Conservation (phyloP, 2,888 invertebrate genomes). For the Anthophora plumipes region DNA sequence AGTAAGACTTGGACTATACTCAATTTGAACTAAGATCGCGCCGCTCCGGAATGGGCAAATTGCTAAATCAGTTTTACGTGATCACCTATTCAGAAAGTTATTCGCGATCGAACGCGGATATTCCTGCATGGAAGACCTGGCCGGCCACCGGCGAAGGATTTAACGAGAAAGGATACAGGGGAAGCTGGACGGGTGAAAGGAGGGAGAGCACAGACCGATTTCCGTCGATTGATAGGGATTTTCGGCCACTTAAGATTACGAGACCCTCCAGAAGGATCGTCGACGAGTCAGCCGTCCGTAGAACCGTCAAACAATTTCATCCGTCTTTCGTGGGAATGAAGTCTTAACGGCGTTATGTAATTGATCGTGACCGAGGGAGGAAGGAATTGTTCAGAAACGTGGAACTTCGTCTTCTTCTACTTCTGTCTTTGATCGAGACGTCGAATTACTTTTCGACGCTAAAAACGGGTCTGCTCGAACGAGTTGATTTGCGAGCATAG, state of each 20-base stretch:
- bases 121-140: conserved; percentile 47
- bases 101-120: conserved; percentile 77
- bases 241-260: conserved; percentile 45
- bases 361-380: conserved; percentile 1
- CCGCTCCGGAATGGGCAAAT: conserved; percentile 81
- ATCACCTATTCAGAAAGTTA: conserved; percentile 85
- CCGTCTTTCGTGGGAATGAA: conserved; percentile 7
- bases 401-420: too few species aligned
- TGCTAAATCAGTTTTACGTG: conserved; percentile 85
- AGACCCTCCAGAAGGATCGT: background rate
- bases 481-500: too few species aligned
- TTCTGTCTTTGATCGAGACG: background rate
- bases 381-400: conserved; percentile 6
- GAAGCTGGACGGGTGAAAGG: background rate
- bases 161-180: conserved; percentile 56
- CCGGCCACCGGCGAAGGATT: conserved; percentile 72
- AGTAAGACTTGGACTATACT: conserved; percentile 84
- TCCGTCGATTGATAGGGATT: conserved; percentile 51
- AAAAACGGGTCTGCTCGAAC: background rate
- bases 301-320: conserved; percentile 17
- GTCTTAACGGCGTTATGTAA: conserved; percentile 11
- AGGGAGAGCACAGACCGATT: conserved; percentile 4
- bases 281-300: background rate
- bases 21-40: conserved; percentile 84
- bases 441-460: background rate